These are phyloP conservation scores for Drosophila nigrodunni DNA, from an alignment of 1,140 invertebrate species.

Conservation along the genomic window DNA sequence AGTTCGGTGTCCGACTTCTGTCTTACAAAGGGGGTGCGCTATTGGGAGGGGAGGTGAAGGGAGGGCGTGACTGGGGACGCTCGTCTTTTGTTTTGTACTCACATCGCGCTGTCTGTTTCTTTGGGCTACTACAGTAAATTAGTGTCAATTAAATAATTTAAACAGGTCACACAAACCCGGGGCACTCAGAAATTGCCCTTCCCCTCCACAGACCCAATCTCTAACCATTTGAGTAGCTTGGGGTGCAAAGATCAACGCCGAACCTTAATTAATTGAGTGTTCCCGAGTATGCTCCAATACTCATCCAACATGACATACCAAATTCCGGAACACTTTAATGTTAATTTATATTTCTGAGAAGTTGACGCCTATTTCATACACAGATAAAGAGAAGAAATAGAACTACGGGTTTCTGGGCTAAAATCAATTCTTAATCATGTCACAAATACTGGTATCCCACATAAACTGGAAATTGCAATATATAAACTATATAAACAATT, in stretches of 20 bases:
- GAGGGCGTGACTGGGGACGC: not conserved
- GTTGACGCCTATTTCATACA: constrained; percentile 23
- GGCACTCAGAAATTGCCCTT: not conserved
- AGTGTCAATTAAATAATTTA: constrained; percentile 85
- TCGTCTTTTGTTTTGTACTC: constrained; percentile 27
- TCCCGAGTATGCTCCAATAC: constrained; percentile 24
- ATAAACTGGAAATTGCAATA: too few relatives aligned
- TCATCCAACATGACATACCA: not conserved
- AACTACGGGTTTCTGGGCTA: too few relatives aligned
- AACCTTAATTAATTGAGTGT: constrained; percentile 82
- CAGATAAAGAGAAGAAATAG: too few relatives aligned
- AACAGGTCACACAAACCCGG: constrained; percentile 68
- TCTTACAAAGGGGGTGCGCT: not conserved
- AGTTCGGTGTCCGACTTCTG: constrained; percentile 14
- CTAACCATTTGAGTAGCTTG: constrained; percentile 41
- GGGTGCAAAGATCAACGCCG: constrained; percentile 79
- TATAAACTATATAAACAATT: too few relatives aligned
- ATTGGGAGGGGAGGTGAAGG: too few relatives aligned
- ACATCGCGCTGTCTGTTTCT: constrained; percentile 34
- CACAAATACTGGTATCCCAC: too few relatives aligned
- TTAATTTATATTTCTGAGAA: constrained; percentile 19
- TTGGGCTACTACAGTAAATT: constrained; percentile 76
- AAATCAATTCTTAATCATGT: too few relatives aligned
- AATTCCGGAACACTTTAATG: constrained; percentile 31
- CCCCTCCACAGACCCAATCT: constrained; percentile 6